A percentile compares a stretch with the other conserved stretches of the same genome.
Evolutionary conservation across 23 tunicate genomes (phyloP).

Genomic region (Styela clava): DNA sequence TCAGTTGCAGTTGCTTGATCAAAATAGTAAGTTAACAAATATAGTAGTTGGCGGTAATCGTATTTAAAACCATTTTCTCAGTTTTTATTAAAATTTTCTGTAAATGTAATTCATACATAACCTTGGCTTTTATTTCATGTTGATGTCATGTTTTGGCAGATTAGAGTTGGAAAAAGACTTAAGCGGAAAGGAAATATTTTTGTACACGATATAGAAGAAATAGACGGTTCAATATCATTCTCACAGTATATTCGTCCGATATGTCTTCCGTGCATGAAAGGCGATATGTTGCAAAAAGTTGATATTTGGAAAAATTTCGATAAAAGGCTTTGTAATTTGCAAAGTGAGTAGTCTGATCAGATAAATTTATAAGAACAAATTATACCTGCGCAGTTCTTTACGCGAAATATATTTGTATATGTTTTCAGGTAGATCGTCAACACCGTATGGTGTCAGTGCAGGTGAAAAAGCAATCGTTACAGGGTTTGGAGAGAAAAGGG

Average conservation of each 20-base stretch:
- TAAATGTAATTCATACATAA: not conserved
- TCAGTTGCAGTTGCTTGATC: no score
- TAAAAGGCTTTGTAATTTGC: not conserved
- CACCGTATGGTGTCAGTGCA: not conserved
- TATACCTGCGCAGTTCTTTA: no score
- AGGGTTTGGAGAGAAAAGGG: not conserved
- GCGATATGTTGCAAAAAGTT: not conserved
- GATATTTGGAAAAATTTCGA: not conserved
- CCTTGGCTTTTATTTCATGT: no score
- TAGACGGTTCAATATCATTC: not conserved
- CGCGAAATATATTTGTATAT: no score
- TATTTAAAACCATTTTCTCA: not conserved
- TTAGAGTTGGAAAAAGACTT: not conserved
- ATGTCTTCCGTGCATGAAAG: not conserved
- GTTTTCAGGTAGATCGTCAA: not conserved
- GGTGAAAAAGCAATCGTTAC: not conserved
- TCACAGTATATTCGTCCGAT: not conserved
- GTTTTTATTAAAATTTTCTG: no score
- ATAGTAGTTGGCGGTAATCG: not conserved
- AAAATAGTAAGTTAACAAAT: not conserved
- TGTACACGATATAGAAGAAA: not conserved
- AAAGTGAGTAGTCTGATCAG: no score
- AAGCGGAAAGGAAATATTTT: not conserved
- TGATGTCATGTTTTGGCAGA: no score
- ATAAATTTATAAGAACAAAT: no score